A percentile compares a stretch with the other conserved stretches of the same genome.
These are phyloP conservation scores for Nomada flava DNA, from an alignment of 2,888 invertebrate species.

Conservation along the genomic window DNA sequence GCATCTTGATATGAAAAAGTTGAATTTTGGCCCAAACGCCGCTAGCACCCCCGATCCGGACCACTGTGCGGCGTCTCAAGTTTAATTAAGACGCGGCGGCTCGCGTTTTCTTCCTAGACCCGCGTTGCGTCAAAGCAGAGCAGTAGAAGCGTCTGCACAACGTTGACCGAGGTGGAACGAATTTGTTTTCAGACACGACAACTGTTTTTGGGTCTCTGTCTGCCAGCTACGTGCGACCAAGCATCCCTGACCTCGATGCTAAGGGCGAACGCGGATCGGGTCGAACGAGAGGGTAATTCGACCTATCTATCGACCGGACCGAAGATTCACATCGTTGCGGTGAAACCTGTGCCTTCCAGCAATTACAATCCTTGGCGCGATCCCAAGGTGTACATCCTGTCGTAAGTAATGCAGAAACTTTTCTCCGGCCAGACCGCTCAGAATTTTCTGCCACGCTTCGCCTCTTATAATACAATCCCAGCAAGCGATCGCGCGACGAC, in stretches of 20 bases:
- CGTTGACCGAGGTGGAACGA: neutral
- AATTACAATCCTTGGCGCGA: slow-evolving; percentile 88
- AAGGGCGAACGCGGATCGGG: slow-evolving; percentile 81
- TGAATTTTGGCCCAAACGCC: too few species aligned
- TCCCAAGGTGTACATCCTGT: slow-evolving; percentile 89
- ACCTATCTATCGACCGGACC: slow-evolving; percentile 86
- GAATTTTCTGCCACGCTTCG: neutral
- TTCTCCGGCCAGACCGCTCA: neutral
- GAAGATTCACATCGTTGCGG: slow-evolving; percentile 86
- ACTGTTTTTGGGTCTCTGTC: slow-evolving; percentile 90
- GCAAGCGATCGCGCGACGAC: neutral
- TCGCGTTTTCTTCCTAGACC: too few species aligned
- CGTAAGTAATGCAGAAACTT: slow-evolving; percentile 85
- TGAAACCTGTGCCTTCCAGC: slow-evolving; percentile 89
- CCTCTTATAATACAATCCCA: neutral
- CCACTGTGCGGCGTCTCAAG: neutral
- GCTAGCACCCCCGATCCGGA: too few species aligned
- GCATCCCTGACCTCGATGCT: slow-evolving; percentile 80
- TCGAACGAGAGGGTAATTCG: slow-evolving; percentile 82
- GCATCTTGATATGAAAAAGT: too few species aligned
- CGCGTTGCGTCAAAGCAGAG: neutral
- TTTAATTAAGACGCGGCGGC: slow-evolving; percentile 11
- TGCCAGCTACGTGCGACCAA: slow-evolving; percentile 88
- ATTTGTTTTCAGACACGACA: slow-evolving; percentile 86
- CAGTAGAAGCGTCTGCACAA: too few species aligned